Base-by-base conservation (phyloP, 2,888 invertebrate species). In the Lepidonotus clava region DNA sequence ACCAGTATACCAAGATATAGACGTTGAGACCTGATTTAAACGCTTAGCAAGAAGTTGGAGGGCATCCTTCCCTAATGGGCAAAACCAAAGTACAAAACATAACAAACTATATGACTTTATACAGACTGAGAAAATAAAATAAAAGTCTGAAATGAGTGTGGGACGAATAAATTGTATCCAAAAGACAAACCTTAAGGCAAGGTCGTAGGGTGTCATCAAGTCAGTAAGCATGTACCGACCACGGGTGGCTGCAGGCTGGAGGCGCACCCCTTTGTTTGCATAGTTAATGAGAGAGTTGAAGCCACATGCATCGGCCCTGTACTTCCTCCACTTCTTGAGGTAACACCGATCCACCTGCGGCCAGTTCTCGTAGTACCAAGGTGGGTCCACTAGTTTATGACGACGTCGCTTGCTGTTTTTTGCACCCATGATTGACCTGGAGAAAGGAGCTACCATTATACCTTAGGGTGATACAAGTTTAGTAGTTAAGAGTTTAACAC, bases 301-400 rank as follows among this genome's bases (percentile, higher is more conserved):
- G 28, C 71, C 67, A 41, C 76, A 85, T 14, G 18, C 34, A 34
- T 77, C 21, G 0, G 24, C 36, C n/a, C 61, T 32, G 8, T 21
- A n/a, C 41, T 86, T 76, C 4, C 21, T 32, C 83, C 83, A 83
- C 14, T 83, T 53, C 83, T 51, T 53, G 1, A 83, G 32, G 56
- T 36, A 56, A 34, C 76, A 76, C 34, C 18, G 76, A 1, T 76
- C n/a, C n/a, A 76, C 34, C 21, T 36, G 24, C 8, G 38, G 40
- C 34, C 34, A 76, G 38, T 76, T 8, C 24, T 76, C 40, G 14
- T 34, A 38, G 24, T 36, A 76, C 38, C 38, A 36, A 1, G 38
- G 76, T 0, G 76, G 38, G 38, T 36, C 38, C 21, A 34, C 76
- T 2, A 18, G 11, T 24, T 76, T 38, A n/a, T 40, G 24, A 36